Base-by-base conservation (phyloP, 2,888 invertebrate genomes). In the Synergus itoensis region DNA sequence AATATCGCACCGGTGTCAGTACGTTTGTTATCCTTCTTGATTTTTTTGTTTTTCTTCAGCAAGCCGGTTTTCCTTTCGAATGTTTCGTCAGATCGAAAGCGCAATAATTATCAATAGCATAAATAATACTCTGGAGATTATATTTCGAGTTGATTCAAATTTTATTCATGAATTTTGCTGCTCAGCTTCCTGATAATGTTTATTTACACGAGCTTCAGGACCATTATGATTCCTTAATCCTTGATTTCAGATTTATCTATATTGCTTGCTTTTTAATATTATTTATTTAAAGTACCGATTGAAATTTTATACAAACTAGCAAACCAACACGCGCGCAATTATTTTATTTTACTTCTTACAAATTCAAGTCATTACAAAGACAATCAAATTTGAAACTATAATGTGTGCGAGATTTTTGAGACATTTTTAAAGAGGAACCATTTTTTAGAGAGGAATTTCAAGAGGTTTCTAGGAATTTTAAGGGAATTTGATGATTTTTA, bases 21-120 rank as follows among this genome's bases (percentile, higher is more conserved):
- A 9, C 65, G 41, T 16, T n/a, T 65, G 40, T 21, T 76, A 7
- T 18, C 12, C 4, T 8, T 57, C 3, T 57, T 76, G 57, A 12
- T 76, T 76, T 41, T 40, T 53, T 53, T 53, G 9, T 12, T 45
- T 75, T n/a, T 48, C 3, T 40, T 76, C 21, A 76, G 18, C 21
- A 18, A 53, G 14, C 43, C 45, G 40, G 67, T 67, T 67, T 12
- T 18, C 67, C 67, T 43, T 67, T 67, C 18, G 41, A 67, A 45
- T 67, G 12, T 67, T 67, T 67, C 67, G 43, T 65, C 65, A 65
- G 40, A 65, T 40, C 43, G 43, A 67, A 67, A 43, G 45, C 4
- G 67, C 67, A 67, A 67, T 67, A 67, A 67, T 67, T 43, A 45
- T 67, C 45, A 67, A 67, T 43, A 21, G 43, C 67, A 67, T 67